Evolutionary conservation across 2,113 vertebrate genomes (phyloP).

Genomic region (Aphyosemion australe): DNA sequence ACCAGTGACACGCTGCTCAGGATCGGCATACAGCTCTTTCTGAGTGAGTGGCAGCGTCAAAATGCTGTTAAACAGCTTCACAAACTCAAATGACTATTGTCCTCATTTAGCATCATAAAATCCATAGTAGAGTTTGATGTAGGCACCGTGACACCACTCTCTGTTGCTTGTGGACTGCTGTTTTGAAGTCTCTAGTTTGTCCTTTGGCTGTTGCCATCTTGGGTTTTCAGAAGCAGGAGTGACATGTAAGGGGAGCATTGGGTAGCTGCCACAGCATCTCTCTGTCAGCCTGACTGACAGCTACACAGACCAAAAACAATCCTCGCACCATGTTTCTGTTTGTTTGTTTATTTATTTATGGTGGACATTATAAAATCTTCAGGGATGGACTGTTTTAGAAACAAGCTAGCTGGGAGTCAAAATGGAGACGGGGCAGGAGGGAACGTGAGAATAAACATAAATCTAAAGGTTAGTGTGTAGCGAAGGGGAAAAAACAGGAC

Average conservation of each 20-base stretch:
- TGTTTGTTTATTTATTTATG: not conserved
- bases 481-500: no score
- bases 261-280: conserved; percentile 4
- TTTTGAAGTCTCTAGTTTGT: conserved; percentile 1
- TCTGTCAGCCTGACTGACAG: conserved; percentile 9
- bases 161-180: not conserved
- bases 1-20: not conserved
- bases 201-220: conserved; percentile 8
- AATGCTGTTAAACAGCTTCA: not conserved
- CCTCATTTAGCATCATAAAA: not conserved
- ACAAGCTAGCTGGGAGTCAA: not conserved
- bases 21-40: not conserved
- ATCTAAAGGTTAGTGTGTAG: no score
- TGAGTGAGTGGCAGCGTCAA: not conserved
- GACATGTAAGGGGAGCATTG: conserved; percentile 14
- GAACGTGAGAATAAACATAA: not conserved
- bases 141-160: not conserved
- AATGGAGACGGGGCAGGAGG: not conserved
- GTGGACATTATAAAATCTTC: not conserved
- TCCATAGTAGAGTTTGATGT: not conserved
- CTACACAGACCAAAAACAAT: conserved; percentile 3
- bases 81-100: not conserved
- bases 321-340: not conserved
- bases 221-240: conserved; percentile 1
- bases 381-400: not conserved